Conservation (phyloP, 2,797 vertebrate genomes). For the Clamator glandarius region DNA sequence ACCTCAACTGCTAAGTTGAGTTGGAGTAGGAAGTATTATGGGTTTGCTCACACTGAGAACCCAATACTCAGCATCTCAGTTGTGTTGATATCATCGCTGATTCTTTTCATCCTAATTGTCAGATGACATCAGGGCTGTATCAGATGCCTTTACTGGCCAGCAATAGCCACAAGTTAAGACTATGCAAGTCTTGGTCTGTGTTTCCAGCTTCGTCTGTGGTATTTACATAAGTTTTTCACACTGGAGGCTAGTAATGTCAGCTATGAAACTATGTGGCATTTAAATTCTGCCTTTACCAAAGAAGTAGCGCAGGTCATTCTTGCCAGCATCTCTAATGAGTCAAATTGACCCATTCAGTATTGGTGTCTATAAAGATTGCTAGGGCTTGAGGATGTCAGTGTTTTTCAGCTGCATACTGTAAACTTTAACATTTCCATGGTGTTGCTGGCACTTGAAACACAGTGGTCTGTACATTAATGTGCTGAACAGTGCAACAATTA, state of each 20-base stretch:
- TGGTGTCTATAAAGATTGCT: background rate
- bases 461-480: background rate
- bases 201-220: background rate
- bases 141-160: background rate
- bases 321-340: background rate
- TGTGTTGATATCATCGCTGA: background rate
- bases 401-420: background rate
- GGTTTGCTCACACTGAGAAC: background rate
- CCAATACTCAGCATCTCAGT: background rate
- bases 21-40: background rate
- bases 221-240: background rate
- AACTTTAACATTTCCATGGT: background rate
- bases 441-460: background rate
- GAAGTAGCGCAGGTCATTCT: background rate
- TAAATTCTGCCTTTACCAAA: background rate
- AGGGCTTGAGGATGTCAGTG: background rate
- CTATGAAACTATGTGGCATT: background rate
- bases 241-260: background rate
- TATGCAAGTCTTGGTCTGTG: background rate
- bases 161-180: background rate
- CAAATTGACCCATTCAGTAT: background rate
- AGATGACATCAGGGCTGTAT: slow-evolving; percentile 32
- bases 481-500: background rate
- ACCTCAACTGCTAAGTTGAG: background rate
- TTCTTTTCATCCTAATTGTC: slow-evolving; percentile 51